Percentiles rank a stretch among this genome's conserved stretches.
These are phyloP conservation scores for Lacerta viridis DNA, from an alignment of 2,797 vertebrate species.

Conservation along the genomic window DNA sequence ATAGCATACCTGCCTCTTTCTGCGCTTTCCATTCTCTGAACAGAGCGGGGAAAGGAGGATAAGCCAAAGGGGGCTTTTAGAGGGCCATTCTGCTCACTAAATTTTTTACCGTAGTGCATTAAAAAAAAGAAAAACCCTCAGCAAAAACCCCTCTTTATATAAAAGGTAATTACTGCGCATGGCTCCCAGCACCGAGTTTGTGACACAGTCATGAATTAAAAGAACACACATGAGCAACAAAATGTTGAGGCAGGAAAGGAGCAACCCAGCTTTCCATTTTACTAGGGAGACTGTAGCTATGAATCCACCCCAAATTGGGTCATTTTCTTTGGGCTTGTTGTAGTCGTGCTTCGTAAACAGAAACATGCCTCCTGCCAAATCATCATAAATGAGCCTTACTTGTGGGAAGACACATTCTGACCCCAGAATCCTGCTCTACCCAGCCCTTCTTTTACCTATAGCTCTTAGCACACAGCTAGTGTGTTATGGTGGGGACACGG, in stretches of 20 bases:
- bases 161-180: conserved; percentile 12
- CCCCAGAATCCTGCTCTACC: not conserved
- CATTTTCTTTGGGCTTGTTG: not conserved
- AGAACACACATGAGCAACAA: not conserved
- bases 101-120: conserved; percentile 53
- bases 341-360: not conserved
- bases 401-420: not conserved
- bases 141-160: not conserved
- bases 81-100: conserved; percentile 52
- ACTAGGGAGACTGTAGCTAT: not conserved
- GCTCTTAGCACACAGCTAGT: not conserved
- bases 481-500: too few relatives aligned
- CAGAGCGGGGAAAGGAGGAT: conserved; percentile 26
- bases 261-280: not conserved
- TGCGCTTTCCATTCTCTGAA: conserved; percentile 63
- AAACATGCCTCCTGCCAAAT: not conserved
- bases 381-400: too few relatives aligned
- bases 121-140: conserved; percentile 24
- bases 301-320: not conserved
- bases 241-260: not conserved
- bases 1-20: conserved; percentile 70
- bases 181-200: not conserved
- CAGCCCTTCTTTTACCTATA: not conserved
- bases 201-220: not conserved
- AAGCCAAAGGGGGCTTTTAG: conserved; percentile 60